Conservation (phyloP, 2,797 vertebrate genomes). For the Dryobates pubescens region DNA sequence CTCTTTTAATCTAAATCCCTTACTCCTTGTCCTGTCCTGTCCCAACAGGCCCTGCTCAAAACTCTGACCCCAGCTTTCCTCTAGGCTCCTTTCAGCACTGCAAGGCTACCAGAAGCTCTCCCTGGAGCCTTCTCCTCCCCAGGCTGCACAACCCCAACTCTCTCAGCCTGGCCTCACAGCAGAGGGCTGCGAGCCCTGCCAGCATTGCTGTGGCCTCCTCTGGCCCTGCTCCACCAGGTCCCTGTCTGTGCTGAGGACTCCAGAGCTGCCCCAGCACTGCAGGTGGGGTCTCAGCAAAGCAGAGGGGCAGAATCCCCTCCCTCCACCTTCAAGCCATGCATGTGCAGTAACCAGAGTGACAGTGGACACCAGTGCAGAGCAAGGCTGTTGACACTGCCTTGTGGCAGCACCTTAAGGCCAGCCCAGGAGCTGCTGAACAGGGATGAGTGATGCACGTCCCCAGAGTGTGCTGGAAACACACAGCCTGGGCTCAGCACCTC, state of each 20-base stretch:
- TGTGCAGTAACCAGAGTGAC: not conserved
- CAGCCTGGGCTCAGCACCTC: not conserved
- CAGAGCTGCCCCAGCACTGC: not conserved
- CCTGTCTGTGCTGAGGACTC: not conserved
- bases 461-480: rapidly evolving
- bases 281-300: not conserved
- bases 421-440: rapidly evolving
- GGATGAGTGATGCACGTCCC: rapidly evolving
- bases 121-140: not conserved
- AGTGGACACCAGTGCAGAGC: not conserved
- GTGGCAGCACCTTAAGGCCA: not conserved
- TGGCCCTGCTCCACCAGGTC: not conserved
- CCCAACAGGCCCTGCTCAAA: no score
- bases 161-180: not conserved
- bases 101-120: not conserved
- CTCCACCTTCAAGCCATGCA: no score
- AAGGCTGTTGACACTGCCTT: not conserved
- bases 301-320: not conserved
- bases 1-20: not conserved
- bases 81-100: no score
- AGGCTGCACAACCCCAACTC: not conserved
- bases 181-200: not conserved
- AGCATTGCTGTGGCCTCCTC: not conserved
- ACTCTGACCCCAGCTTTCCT: no score
- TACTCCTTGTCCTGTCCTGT: not conserved